Evolutionary conservation across 1,140 invertebrate genomes (phyloP), one percentile per base, ranked within the genome.

Genomic region (Venturia canescens): DNA sequence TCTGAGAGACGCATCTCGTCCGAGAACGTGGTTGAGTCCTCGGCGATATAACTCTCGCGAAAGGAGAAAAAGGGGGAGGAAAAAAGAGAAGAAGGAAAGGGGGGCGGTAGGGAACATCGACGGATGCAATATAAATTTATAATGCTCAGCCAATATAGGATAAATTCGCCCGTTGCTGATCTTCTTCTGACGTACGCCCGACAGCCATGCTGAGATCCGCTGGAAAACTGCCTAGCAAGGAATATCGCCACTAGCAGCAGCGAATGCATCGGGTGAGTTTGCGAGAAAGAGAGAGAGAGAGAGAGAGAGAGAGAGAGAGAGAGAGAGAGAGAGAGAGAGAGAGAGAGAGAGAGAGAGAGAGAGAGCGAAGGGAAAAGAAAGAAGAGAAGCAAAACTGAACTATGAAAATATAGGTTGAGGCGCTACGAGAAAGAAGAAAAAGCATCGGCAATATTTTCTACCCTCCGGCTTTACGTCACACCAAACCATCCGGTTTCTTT

Each of bases 91-190:
- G 29, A 26, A n/a, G 44, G 15, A n/a, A n/a, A n/a, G n/a, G n/a
- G n/a, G n/a, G n/a, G n/a, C n/a, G n/a, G n/a, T 3, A 23, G 53
- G 29, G 53, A 16, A 75, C 53, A 60, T 60, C 18, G 72, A 15
- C 50, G 53, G 72, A 75, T 75, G 72, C 72, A 75, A 75, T 78
- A 78, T 78, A 78, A 78, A 78, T 78, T 78, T 78, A 78, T 78
- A 78, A 78, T 78, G 76, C 76, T 50, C 18, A 27, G 38, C 76
- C 76, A 78, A 78, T 78, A 78, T 66, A 11, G 63, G 66, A 78
- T 78, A 78, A 67, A 78, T 78, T 69, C 63, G n/a, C 29, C 23
- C 21, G 60, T 53, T 48, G 76, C 72, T 60, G 72, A 50, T 69
- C 44, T 67, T 78, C 31, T 27, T 21, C 60, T 77, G 48, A 53